Conservation (phyloP, 1,140 invertebrate species). For the Contarinia nasturtii region DNA sequence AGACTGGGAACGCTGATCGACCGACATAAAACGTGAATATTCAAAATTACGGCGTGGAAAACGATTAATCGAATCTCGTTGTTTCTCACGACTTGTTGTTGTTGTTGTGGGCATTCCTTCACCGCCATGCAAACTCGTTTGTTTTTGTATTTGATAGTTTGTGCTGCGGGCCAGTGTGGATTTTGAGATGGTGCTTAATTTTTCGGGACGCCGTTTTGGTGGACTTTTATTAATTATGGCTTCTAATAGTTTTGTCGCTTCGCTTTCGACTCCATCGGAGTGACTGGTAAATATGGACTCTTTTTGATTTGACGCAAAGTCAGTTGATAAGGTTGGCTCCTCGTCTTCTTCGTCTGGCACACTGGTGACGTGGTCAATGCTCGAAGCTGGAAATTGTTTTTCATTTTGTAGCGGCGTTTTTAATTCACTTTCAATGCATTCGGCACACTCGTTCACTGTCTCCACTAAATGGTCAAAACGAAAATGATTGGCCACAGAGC, state of each 20-base stretch:
- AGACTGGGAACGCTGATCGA: constrained; percentile 16
- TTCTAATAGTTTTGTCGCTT: background rate
- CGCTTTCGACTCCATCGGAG: background rate
- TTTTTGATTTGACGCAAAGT: background rate
- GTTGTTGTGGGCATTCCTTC: constrained; percentile 2
- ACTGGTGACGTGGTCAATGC: too few species aligned
- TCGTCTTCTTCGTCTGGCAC: constrained; percentile 3
- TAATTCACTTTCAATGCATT: constrained; percentile 19
- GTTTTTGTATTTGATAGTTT: constrained; percentile 8
- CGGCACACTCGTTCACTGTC: constrained; percentile 15
- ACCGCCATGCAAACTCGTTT: too few species aligned
- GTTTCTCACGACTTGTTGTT: constrained; percentile 15
- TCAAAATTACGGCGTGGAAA: constrained; percentile 14
- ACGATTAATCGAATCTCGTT: constrained; percentile 11
- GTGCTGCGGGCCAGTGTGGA: constrained; percentile 13
- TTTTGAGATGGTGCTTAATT: constrained; percentile 1
- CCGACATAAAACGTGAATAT: constrained; percentile 20
- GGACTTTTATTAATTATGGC: background rate
- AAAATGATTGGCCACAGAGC: constrained; percentile 19
- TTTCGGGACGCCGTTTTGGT: background rate
- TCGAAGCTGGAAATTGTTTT: constrained; percentile 3
- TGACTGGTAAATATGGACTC: background rate
- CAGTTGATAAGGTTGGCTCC: background rate
- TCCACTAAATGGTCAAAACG: constrained; percentile 10
- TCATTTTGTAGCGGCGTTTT: constrained; percentile 6